Evolutionary conservation across 1,140 invertebrate genomes (phyloP), one percentile per base, ranked within the genome.

Genomic region (Drosophila carrolli): DNA sequence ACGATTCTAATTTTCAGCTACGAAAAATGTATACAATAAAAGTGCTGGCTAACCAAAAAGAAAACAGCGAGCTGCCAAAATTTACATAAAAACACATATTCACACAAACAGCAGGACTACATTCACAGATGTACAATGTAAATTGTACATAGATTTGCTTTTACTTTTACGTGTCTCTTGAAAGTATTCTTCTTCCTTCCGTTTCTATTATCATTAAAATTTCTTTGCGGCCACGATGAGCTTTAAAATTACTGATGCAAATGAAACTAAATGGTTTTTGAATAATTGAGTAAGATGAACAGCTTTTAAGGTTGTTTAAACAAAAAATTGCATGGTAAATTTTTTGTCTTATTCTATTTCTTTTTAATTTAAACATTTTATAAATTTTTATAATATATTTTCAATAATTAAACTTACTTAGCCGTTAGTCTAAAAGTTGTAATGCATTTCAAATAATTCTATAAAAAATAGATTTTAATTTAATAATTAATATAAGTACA

Each of bases 1-100:
- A 89, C 84, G 84, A 89, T 89, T 89, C 84, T 89, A 89, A 89
- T 89, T 89, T 89, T 89, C 84, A 89, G 84, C 84, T 89, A 89
- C 84, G 74, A 89, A 78, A 81, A 89, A 84, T 84, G 72, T 89
- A 72, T 77, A 83, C 84, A 89, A 88, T 74, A 88, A 88, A 85
- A 86, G 78, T 68, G 68, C 47, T 58, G 59, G 50, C 75, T 57
- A 56, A 66, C 79, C 51, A 70, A 43, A 60, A 48, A 43, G n/a
- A 66, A 53, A 54, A 16, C 46, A 66, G 37, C 44, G 13, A 51
- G 43, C n/a, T 51, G 37, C 37, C 46, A 61, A 55, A 72, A 75
- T 75, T 77, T 74, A 63, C 50, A 82, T 67, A 71, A 72, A 57
- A 35, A 68, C 47, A 63, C 43, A 23, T 23, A 76, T 19, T 47